A percentile compares a stretch with the other conserved stretches of the same genome.
phyloP scores from a whole-genome alignment of 2,888 invertebrate species.

The Synanthedon andrenaeformis region DNA sequence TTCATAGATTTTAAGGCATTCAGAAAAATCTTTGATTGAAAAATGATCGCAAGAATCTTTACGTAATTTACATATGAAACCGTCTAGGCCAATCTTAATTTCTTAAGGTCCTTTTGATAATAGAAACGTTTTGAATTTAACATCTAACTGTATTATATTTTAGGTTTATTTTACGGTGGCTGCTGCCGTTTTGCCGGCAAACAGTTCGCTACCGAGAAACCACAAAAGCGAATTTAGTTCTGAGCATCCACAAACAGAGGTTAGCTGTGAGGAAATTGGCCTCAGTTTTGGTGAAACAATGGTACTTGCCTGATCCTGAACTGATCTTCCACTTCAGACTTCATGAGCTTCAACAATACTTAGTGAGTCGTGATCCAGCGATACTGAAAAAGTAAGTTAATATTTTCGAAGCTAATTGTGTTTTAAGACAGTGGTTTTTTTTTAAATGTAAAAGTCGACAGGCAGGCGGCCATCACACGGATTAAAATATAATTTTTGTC shows the following conservation, averaged over 20 bases:
- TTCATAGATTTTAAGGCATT: neutral
- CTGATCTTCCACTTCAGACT: slow-evolving; percentile 77
- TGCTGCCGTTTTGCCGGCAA: slow-evolving; percentile 72
- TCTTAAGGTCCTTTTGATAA: too few relatives aligned
- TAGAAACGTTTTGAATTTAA: too few relatives aligned
- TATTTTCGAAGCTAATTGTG: neutral
- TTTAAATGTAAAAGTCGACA: too few relatives aligned
- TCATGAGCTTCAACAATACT: slow-evolving; percentile 72
- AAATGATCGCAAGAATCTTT: neutral
- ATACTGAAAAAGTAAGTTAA: slow-evolving; percentile 72
- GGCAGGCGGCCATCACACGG: too few relatives aligned
- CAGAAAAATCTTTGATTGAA: too few relatives aligned
- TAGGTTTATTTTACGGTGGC: slow-evolving; percentile 70
- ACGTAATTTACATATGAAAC: neutral
- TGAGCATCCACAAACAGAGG: slow-evolving; percentile 70
- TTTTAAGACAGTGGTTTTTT: neutral
- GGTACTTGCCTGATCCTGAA: slow-evolving; percentile 73
- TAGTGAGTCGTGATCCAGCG: slow-evolving; percentile 63
- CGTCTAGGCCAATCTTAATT: neutral
- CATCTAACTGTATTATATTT: neutral
- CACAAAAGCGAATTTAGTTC: slow-evolving; percentile 73
- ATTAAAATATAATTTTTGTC: too few relatives aligned
- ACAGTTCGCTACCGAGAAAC: slow-evolving; percentile 75
- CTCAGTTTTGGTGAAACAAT: slow-evolving; percentile 68
- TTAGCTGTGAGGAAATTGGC: slow-evolving; percentile 71